Evolutionary conservation across 1,140 invertebrate species (phyloP).

Genomic region (Magallana ariakensis): DNA sequence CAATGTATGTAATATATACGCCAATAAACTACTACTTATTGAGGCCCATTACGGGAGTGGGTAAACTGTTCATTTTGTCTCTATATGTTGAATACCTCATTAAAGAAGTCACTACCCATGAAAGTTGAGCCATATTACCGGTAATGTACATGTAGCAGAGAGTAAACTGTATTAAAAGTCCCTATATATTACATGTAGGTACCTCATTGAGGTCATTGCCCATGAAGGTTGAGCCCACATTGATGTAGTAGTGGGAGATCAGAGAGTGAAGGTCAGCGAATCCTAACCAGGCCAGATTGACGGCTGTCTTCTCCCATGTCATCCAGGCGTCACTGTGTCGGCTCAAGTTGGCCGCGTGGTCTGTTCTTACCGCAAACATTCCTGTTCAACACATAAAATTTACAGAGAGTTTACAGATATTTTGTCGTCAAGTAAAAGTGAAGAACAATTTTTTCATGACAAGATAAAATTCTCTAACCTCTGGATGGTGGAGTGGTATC

Average conservation of each 20-base stretch:
- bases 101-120: constrained; percentile 57
- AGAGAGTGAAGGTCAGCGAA: constrained; percentile 65
- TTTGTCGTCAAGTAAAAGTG: not conserved
- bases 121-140: constrained; percentile 57
- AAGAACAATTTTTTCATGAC: not conserved
- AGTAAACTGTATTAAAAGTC: constrained; percentile 29
- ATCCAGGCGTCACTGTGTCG: constrained; percentile 53
- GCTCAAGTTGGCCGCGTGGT: constrained; percentile 56
- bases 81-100: constrained; percentile 43
- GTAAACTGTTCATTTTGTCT: constrained; percentile 24
- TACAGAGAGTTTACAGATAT: not conserved
- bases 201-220: constrained; percentile 61
- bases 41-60: constrained; percentile 38
- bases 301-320: constrained; percentile 47
- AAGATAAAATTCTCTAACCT: constrained; percentile 40
- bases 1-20: too few relatives aligned
- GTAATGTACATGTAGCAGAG: constrained; percentile 60
- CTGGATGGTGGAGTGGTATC: constrained; percentile 58
- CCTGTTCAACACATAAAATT: constrained; percentile 42
- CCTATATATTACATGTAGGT: not conserved
- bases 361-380: constrained; percentile 64
- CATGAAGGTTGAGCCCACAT: constrained; percentile 58
- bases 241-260: constrained; percentile 58
- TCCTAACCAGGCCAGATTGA: constrained; percentile 64
- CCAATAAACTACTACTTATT: too few relatives aligned